These are phyloP conservation scores for Rhinolophus ferrumequinum DNA, from an alignment of 2,113 vertebrate genomes.

Conservation along the genomic window DNA sequence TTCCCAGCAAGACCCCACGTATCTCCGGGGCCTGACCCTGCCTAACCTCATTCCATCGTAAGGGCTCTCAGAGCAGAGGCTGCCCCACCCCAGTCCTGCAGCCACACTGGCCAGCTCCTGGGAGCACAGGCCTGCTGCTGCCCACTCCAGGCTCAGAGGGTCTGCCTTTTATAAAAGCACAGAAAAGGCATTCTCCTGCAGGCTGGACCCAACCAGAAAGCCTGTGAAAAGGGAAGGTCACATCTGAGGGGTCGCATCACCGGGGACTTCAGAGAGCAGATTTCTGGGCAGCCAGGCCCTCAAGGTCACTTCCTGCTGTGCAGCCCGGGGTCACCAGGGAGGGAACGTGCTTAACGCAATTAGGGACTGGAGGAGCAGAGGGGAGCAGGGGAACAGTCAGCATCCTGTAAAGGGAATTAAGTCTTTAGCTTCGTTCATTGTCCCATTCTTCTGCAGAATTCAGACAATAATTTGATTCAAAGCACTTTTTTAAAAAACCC, in stretches of 20 bases:
- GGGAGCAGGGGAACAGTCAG: background rate
- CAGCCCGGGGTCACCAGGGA: slow-evolving; percentile 66
- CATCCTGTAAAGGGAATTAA: slow-evolving; percentile 18
- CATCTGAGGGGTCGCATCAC: slow-evolving; percentile 59
- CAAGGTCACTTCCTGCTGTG: slow-evolving; percentile 82
- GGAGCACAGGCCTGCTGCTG: slow-evolving; percentile 1
- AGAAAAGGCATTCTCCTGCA: slow-evolving; percentile 2
- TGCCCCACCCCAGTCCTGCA: accelerated
- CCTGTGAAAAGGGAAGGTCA: slow-evolving; percentile 67
- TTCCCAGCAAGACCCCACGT: background rate
- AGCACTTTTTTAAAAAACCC: background rate
- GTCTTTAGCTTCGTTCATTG: background rate
- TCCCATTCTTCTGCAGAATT: background rate
- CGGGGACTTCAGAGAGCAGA: slow-evolving; percentile 80
- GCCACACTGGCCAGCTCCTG: background rate
- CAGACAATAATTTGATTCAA: background rate
- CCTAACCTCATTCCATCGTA: background rate
- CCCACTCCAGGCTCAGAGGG: background rate
- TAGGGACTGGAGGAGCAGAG: slow-evolving; percentile 47
- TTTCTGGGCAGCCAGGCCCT: slow-evolving; percentile 69
- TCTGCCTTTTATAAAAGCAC: slow-evolving; percentile 41
- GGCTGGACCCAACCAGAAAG: slow-evolving; percentile 27
- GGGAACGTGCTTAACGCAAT: slow-evolving; percentile 67
- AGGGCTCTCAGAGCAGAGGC: background rate
- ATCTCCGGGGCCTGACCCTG: slow-evolving; percentile 26